phyloP scores from a whole-genome alignment of 2,113 vertebrate species.

The Hippocampus abdominalis region DNA sequence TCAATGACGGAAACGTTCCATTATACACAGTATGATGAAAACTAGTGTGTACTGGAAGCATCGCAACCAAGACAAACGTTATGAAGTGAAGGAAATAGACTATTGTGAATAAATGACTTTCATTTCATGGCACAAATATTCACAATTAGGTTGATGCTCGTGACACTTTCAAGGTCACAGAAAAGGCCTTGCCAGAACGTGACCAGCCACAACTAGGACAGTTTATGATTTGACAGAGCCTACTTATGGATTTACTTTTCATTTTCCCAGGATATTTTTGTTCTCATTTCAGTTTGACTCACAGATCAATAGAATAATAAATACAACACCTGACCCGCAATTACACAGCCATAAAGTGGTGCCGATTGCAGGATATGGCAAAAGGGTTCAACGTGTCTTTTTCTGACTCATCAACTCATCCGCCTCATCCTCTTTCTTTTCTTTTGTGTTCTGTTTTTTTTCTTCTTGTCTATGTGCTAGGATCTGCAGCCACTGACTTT shows the following conservation, averaged over 20 bases:
- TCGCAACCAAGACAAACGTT: too few species aligned
- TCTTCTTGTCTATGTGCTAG: slow-evolving; percentile 33
- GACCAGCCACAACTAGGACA: too few species aligned
- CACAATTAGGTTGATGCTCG: too few species aligned
- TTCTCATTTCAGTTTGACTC: slow-evolving; percentile 27
- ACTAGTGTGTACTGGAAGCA: too few species aligned
- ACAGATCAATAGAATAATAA: slow-evolving; percentile 43
- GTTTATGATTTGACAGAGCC: neutral
- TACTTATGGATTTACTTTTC: neutral
- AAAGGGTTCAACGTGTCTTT: slow-evolving; percentile 18
- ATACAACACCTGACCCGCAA: slow-evolving; percentile 15
- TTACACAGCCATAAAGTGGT: slow-evolving; percentile 5
- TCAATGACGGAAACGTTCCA: too few species aligned
- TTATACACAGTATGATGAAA: too few species aligned
- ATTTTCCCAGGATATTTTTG: slow-evolving; percentile 5
- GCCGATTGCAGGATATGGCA: slow-evolving; percentile 23
- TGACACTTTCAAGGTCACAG: too few species aligned
- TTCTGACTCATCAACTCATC: slow-evolving; percentile 6
- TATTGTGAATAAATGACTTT: too few species aligned
- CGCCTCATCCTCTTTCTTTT: neutral
- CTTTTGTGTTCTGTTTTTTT: neutral
- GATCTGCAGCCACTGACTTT: slow-evolving; percentile 74
- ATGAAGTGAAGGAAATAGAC: too few species aligned
- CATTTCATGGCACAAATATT: too few species aligned
- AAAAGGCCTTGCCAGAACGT: too few species aligned